phyloP scores from a whole-genome alignment of 2,888 invertebrate species.

The Clivina fossor region DNA sequence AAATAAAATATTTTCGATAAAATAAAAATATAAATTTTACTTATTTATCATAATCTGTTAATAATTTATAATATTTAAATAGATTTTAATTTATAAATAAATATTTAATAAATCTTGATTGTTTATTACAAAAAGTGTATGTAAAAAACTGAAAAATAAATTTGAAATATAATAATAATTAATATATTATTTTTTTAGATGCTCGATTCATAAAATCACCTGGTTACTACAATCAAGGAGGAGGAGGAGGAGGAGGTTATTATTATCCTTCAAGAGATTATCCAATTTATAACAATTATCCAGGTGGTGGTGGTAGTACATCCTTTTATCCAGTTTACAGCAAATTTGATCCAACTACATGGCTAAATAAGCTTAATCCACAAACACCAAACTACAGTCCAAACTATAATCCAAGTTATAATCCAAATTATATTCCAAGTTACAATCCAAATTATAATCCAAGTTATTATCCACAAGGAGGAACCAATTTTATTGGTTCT shows the following conservation, averaged over 20 bases:
- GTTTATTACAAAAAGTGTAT: too few species aligned
- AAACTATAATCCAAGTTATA: conserved; percentile 4
- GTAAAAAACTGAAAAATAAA: too few species aligned
- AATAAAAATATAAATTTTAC: too few species aligned
- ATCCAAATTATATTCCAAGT: not conserved
- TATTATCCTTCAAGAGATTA: conserved; percentile 15
- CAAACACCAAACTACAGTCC: not conserved
- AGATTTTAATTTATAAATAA: too few species aligned
- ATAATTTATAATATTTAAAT: too few species aligned
- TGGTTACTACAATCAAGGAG: not conserved
- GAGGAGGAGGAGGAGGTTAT: conserved; percentile 4
- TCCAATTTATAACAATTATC: conserved; percentile 16
- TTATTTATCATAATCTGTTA: too few species aligned
- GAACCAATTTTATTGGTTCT: too few species aligned
- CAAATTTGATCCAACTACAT: conserved; percentile 26
- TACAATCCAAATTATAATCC: not conserved
- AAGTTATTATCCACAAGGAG: conserved; percentile 4
- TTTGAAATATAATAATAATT: conserved; percentile 1
- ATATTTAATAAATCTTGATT: too few species aligned
- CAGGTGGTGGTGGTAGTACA: conserved; percentile 7
- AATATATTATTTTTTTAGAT: conserved; percentile 14
- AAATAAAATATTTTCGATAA: too few species aligned
- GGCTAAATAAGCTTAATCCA: conserved; percentile 21
- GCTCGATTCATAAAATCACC: conserved; percentile 13
- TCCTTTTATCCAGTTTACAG: conserved; percentile 22